Base-by-base conservation (phyloP, 2,113 vertebrate genomes). In the Crotalus horridus region DNA sequence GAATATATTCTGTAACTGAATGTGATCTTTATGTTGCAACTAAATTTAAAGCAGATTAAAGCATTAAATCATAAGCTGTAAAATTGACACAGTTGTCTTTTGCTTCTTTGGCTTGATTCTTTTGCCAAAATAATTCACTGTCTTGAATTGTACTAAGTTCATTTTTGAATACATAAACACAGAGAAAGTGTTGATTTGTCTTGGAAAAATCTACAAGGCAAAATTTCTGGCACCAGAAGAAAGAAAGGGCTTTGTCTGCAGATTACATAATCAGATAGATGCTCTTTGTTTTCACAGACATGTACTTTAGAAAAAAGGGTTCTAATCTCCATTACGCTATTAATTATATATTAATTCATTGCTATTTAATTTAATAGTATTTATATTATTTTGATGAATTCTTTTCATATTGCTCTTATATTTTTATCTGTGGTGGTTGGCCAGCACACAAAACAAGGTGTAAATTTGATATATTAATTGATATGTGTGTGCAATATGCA, bases 241-340 rank as follows among this genome's bases (percentile, higher is more conserved):
- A 96, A 96, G 90, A 97, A 96, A 96, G 90, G 96, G 93, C 95
- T 96, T 95, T 95, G 69, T 96, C 92, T 94, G 96, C 97, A 95
- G 96, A 96, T 96, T 96, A 97, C 95, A 96, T 97, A 96, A 96
- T 97, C 96, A 97, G 96, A 81, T 93, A 97, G 94, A 93, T 97
- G 96, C 96, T 96, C 96, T 89, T 95, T 95, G 92, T 96, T 96
- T 96, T 96, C 95, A 95, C 97, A 97, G 93, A 85, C 90, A 94
- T 97, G 88, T 96, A 96, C 95, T 96, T 89, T 89, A 12, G 9
- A 43, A 94, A 94, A 90, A 92, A 94, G 92, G 93, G 95, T 94
- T 93, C 95, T 94, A 93, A 95, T 96, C 96, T 97, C 95, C 96
- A 94, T 69, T 69, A 33, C 29, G 3, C 59, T 58, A 58, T 58